Evolutionary conservation across 2,888 invertebrate genomes (phyloP).

Genomic region (Tricholauxania praeusta): DNA sequence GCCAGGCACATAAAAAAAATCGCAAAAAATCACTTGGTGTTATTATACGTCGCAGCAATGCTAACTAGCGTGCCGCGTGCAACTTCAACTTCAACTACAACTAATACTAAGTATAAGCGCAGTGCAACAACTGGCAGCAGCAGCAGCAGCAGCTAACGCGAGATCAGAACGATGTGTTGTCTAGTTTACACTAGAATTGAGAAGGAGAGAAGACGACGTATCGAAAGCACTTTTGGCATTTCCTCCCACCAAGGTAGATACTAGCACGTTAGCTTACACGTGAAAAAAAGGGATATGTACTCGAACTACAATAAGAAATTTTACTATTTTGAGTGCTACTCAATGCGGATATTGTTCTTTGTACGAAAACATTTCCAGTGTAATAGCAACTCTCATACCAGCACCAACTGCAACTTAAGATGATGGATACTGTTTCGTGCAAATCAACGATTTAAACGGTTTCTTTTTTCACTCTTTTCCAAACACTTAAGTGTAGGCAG

Average conservation of each 20-base stretch:
- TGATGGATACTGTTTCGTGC: constrained; percentile 43
- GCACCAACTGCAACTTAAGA: constrained; percentile 11
- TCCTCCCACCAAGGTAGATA: constrained; percentile 36
- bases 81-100: constrained; percentile 48
- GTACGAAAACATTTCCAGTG: background rate
- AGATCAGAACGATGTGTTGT: constrained; percentile 36
- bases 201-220: background rate
- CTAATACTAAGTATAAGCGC: background rate
- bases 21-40: constrained; percentile 13
- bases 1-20: constrained; percentile 31
- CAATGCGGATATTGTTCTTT: background rate
- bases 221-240: constrained; percentile 34
- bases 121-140: background rate
- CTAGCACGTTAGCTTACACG: background rate
- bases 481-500: background rate
- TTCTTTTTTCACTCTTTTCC: constrained; percentile 15
- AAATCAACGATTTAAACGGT: constrained; percentile 40
- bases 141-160: constrained; percentile 16
- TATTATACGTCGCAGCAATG: constrained; percentile 33
- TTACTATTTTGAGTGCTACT: background rate
- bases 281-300: background rate
- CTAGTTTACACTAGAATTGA: constrained; percentile 33
- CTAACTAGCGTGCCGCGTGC: constrained; percentile 57
- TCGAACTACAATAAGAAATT: too few relatives aligned
- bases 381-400: background rate